These are phyloP conservation scores for Pampusana beccarii DNA, from an alignment of 2,113 vertebrate species.

Conservation along the genomic window DNA sequence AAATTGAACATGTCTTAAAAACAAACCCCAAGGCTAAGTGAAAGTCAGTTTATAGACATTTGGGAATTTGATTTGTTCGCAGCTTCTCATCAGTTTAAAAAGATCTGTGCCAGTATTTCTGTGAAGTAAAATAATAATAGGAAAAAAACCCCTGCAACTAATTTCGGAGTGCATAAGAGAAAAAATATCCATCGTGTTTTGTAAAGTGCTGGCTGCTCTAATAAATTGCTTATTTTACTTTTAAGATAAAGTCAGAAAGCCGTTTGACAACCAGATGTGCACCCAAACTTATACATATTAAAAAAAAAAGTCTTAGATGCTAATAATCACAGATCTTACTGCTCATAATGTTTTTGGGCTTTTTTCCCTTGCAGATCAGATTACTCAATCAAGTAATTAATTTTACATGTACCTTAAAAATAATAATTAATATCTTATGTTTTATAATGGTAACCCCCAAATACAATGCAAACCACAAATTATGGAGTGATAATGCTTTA, in stretches of 20 bases:
- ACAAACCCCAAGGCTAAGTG: conserved; percentile 42
- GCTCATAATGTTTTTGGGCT: neutral
- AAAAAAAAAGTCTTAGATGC: neutral
- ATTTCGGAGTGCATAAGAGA: neutral
- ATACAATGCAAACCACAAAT: neutral
- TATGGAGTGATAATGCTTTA: neutral
- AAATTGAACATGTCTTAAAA: conserved; percentile 40
- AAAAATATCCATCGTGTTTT: neutral
- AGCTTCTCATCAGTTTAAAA: conserved; percentile 1
- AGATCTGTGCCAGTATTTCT: conserved; percentile 4
- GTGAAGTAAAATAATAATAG: conserved; percentile 12
- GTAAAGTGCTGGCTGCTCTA: neutral
- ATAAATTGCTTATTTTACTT: neutral
- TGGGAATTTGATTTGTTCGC: conserved; percentile 44
- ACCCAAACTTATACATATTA: neutral
- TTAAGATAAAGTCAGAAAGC: neutral
- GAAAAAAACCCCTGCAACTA: fast-evolving
- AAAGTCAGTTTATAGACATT: conserved; percentile 45
- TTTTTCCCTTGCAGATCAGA: neutral
- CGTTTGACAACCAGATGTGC: neutral
- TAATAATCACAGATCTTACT: neutral
- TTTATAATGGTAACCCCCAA: neutral
- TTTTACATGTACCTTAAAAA: neutral
- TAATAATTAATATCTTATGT: neutral
- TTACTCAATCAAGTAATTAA: neutral